Base-by-base conservation (phyloP, 2,113 vertebrate genomes). In the Marcusenius ussheri region DNA sequence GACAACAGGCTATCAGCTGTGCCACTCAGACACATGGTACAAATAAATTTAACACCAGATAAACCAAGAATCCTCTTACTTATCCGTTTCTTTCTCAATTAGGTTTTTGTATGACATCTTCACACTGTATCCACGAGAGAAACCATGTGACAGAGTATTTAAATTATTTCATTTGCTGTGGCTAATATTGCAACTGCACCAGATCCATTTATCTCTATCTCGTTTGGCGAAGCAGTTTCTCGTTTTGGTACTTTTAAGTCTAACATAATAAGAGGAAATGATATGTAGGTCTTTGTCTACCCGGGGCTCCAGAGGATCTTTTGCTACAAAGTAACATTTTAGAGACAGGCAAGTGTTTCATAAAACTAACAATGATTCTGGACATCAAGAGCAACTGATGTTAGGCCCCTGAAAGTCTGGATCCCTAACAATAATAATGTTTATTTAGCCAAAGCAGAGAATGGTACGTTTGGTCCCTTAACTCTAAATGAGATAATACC, bases 1-100 rank as follows among this genome's bases (percentile, higher is more conserved):
- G 80, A 89, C 88, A 89, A 39, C 49, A 85, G 31, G 35, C n/a
- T 86, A 85, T 89, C 87, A 49, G 27, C 87, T 39, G 5, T 83
- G n/a, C 80, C 50, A 35, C 24, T 85, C 15, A 83, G 35, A 31
- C 77, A 53, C 51, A 58, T 31, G 24, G 89, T 46, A 88, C 89
- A 84, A 56, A 84, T 51, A 24, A 19, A 49, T 56, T 39, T 56
- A 51, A 27, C n/a, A 13, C 21, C 53, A 85, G 89, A 86, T 47
- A 89, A 35, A 89, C 70, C 66, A 51, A 83, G 49, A n/a, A 83
- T 74, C 46, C 53, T 21, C 70, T 80, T 35, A 27, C 47, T 31
- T 53, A 31, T 24, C 15, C 70, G 42, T 53, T 53, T 53, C 47
- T 51, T 47, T 89, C 66, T 31, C 70, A 13, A 77, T 70, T 35